phyloP scores from a whole-genome alignment of 2,797 vertebrate genomes.

The Rallus crepitans region DNA sequence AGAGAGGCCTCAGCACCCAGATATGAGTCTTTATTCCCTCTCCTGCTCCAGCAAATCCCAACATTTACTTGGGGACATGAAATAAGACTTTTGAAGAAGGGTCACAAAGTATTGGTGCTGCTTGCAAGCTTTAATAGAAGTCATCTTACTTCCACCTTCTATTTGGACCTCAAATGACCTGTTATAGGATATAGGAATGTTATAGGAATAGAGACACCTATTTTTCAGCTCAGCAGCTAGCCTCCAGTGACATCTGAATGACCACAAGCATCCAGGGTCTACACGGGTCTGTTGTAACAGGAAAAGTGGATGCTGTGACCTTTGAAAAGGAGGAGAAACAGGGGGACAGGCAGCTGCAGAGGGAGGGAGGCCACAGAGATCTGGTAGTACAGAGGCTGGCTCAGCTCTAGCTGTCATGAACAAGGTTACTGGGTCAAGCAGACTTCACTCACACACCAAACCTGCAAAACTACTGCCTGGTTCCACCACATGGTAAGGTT shows the following conservation, averaged over 20 bases:
- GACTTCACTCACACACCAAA: background rate
- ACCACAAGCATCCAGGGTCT: background rate
- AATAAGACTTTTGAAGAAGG: background rate
- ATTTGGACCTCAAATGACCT: background rate
- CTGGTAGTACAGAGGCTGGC: background rate
- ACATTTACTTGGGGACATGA: background rate
- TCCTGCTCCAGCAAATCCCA: background rate
- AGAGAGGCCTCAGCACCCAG: background rate
- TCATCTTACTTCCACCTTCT: background rate
- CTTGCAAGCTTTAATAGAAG: background rate
- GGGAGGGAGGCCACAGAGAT: background rate
- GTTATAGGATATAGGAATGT: background rate
- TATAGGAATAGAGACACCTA: background rate
- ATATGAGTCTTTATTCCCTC: background rate
- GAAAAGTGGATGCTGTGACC: background rate
- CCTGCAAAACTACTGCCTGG: background rate
- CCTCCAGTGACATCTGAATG: background rate
- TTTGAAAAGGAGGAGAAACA: background rate
- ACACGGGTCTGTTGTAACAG: rapidly evolving
- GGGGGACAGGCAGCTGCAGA: background rate
- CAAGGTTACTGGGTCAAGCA: background rate
- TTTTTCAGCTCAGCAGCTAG: background rate
- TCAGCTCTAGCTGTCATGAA: rapidly evolving
- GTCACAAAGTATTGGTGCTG: rapidly evolving
- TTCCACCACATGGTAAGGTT: rapidly evolving